Base-by-base conservation (phyloP, 2,797 vertebrate species). In the Leptodactylus fallax region DNA sequence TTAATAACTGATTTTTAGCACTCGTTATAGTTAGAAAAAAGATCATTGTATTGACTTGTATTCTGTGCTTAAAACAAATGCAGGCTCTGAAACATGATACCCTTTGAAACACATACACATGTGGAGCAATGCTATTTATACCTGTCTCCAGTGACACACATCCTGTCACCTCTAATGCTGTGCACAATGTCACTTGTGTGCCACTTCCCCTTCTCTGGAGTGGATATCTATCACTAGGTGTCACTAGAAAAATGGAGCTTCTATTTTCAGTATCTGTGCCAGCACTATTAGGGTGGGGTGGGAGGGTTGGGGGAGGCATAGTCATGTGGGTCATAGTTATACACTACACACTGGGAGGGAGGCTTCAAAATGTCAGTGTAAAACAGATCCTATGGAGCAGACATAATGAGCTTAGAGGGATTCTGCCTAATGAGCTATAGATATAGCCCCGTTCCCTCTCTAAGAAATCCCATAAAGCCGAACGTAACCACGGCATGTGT, bases 191-290 rank as follows among this genome's bases (percentile, higher is more conserved):
- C 79, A 86, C 56, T 77, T 74, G 60, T 86, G 79, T 84, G 36
- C 87, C 72, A 83, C 71, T 27, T 88, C 25, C 49, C 77, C 78
- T 81, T 25, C 76, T n/a, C 67, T n/a, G 63, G 23, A 77, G 17
- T 21, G 51, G 69, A 74, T 78, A 86, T 83, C 51, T 78, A 85
- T 89, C 84, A 79, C 79, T 82, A 85, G 67, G 83, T 89, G 88
- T 82, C 84, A 82, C 83, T 83, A 81, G 84, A 71, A 89, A 78
- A 85, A 85, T 65, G 58, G 69, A 80, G 78, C 55, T 89, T 86
- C 83, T 89, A 89, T 89, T 88, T 86, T 81, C 49, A 58, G 87
- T 65, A 81, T 74, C 87, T 85, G 77, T 85, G 58, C 82, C 58
- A 56, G 69, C n/a, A 82, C 58, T 27, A 74, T 27, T 82, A 17